Conservation (phyloP, 2,797 vertebrate genomes). For the Amazona ochrocephala region DNA sequence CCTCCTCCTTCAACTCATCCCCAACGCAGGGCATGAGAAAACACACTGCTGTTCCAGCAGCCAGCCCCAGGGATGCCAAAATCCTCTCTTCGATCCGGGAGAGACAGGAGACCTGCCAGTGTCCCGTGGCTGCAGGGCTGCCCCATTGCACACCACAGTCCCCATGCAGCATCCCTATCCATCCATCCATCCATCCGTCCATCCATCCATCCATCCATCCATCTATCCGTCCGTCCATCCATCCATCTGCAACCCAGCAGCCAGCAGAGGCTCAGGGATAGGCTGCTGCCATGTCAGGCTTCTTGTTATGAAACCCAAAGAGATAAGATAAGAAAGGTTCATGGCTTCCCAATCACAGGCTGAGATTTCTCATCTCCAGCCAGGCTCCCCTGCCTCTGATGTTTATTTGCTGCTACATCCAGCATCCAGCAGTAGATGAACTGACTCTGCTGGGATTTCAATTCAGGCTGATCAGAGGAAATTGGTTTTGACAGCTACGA, state of each 20-base stretch:
- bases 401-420: not conserved
- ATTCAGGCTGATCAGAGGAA: not conserved
- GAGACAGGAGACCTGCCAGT: not conserved
- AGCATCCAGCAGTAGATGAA: conserved; percentile 17
- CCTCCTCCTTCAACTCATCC: not conserved
- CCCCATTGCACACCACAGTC: accelerated
- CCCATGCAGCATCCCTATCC: not conserved
- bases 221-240: not conserved
- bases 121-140: not conserved
- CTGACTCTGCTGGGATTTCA: not conserved
- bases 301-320: not conserved
- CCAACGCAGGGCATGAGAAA: not conserved
- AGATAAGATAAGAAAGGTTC: conserved; percentile 6
- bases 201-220: not conserved
- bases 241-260: not conserved
- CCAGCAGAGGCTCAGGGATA: accelerated
- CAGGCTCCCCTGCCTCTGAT: not conserved
- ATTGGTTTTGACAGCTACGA: conserved; percentile 31
- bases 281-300: not conserved
- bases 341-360: not conserved
- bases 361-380: conserved; percentile 14
- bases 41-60: accelerated
- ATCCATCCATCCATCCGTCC: not conserved
- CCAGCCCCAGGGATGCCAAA: not conserved
- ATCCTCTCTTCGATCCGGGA: not conserved